These are phyloP conservation scores for Balearica regulorum DNA, from an alignment of 2,797 vertebrate species.

Conservation along the genomic window DNA sequence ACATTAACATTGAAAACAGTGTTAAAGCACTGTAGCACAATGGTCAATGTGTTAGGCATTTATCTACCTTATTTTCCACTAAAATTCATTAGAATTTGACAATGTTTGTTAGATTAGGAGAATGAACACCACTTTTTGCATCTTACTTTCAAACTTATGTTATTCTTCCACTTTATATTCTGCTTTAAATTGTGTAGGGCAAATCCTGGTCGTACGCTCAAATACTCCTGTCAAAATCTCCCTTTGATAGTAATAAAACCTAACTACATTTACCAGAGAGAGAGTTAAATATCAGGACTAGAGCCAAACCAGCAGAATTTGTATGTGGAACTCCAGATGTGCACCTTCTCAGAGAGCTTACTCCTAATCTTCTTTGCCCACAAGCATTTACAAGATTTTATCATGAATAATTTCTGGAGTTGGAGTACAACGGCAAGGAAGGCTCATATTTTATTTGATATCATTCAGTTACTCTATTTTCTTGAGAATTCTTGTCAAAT, in stretches of 20 bases:
- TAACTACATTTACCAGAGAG: neutral
- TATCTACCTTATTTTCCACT: neutral
- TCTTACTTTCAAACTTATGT: neutral
- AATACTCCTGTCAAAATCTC: neutral
- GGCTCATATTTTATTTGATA: neutral
- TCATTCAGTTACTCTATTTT: neutral
- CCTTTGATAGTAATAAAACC: neutral
- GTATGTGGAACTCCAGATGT: neutral
- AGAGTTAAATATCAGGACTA: neutral
- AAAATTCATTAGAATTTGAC: neutral
- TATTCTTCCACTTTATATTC: neutral
- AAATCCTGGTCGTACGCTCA: neutral
- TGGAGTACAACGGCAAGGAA: neutral
- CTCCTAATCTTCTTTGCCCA: neutral
- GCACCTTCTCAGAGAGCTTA: neutral
- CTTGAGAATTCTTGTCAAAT: neutral
- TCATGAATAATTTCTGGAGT: neutral
- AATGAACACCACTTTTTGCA: neutral
- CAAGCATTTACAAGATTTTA: neutral
- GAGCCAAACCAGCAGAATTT: neutral
- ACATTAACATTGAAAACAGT: neutral
- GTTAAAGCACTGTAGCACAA: neutral
- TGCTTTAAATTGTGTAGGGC: neutral
- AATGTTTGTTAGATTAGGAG: neutral
- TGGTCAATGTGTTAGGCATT: neutral